Percentiles rank a stretch among this genome's conserved stretches.
phyloP scores from a whole-genome alignment of 2,888 invertebrate species.

The Seladonia tumulorum region DNA sequence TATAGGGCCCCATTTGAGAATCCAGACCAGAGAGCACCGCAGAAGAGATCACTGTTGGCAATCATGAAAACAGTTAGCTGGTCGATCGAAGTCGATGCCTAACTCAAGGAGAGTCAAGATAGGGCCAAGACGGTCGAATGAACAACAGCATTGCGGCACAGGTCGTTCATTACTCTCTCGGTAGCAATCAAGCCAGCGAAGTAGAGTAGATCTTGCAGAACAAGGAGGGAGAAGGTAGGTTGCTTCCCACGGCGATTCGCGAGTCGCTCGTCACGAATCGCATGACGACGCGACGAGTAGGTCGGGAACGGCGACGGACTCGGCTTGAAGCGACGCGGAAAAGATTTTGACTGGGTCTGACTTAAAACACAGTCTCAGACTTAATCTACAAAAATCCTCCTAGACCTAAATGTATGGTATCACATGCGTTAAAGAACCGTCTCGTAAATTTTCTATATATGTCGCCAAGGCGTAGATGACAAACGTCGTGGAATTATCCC shows the following conservation, averaged over 20 bases:
- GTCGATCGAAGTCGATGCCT: constrained; percentile 35
- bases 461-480: too few species aligned
- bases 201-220: background rate
- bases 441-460: too few species aligned
- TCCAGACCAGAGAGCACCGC: background rate
- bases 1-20: background rate
- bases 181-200: constrained; percentile 46
- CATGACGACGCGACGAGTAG: constrained; percentile 72
- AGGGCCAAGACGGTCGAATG: constrained; percentile 12
- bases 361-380: background rate
- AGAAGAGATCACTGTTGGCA: background rate
- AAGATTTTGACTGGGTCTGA: constrained; percentile 2
- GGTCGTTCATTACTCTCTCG: constrained; percentile 60
- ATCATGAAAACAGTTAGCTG: constrained; percentile 45
- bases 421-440: too few species aligned
- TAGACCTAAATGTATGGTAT: too few species aligned
- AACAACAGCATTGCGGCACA: constrained; percentile 67
- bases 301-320: constrained; percentile 39
- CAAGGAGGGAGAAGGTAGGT: constrained; percentile 11
- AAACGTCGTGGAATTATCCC: too few species aligned
- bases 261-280: constrained; percentile 77
- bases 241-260: constrained; percentile 74
- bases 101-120: background rate
- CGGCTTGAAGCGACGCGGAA: constrained; percentile 55
- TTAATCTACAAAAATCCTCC: too few species aligned